phyloP scores from a whole-genome alignment of 92 coral and sea anemone species.

The Parazoanthus darwini region DNA sequence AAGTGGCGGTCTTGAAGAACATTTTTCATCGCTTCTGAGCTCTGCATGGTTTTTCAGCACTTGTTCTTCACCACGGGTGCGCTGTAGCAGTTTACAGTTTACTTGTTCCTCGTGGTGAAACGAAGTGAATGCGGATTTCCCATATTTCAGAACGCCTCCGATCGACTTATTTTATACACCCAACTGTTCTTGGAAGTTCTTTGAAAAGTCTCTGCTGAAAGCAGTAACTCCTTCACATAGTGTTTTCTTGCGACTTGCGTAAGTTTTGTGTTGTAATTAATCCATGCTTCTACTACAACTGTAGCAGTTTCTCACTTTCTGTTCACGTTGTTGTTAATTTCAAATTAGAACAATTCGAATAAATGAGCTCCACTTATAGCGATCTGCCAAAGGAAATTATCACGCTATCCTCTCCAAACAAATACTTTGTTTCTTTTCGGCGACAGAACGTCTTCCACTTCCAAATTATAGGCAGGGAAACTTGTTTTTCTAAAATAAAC shows the following conservation, averaged over 20 bases:
- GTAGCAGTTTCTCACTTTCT: not conserved
- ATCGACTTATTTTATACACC: not conserved
- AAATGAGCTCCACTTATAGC: not conserved
- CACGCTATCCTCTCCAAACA: not conserved
- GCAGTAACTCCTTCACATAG: not conserved
- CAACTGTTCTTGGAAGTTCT: not conserved
- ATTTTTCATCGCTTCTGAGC: constrained; percentile 35
- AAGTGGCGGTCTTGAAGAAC: constrained; percentile 31
- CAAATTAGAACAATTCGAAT: constrained; percentile 19
- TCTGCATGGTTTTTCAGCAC: constrained; percentile 29
- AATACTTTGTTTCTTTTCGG: not conserved
- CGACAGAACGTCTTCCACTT: not conserved
- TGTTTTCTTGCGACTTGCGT: not conserved
- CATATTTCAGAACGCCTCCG: not conserved
- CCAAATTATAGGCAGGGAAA: not conserved
- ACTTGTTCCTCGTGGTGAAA: not conserved
- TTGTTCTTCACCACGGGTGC: not conserved
- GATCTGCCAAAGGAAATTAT: not conserved
- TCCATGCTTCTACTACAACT: not conserved
- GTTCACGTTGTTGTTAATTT: not conserved
- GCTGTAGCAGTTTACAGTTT: not conserved
- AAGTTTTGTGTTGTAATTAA: not conserved
- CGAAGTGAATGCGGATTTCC: not conserved
- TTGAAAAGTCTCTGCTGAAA: not conserved
- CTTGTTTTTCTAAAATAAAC: not conserved